Base-by-base conservation (phyloP, 2,113 vertebrate genomes). In the Malurus melanocephalus region DNA sequence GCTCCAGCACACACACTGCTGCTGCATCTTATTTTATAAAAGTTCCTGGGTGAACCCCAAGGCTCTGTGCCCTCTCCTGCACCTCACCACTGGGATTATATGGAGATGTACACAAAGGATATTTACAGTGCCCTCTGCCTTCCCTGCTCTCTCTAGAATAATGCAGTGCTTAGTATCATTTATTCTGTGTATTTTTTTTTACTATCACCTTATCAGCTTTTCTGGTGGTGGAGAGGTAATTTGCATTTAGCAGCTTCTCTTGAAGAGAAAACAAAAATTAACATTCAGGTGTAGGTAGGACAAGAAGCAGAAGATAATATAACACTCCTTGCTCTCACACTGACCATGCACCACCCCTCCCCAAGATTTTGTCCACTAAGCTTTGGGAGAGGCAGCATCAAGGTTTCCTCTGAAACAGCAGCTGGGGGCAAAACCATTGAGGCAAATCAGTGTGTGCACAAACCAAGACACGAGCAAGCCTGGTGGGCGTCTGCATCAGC, bases 211-310 rank as follows among this genome's bases (percentile, higher is more conserved):
- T 81, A 64, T 67, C 68, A 71, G 35, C 16, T 85, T 88, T 42
- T 77, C 53, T 67, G 32, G 42, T 64, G 26, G 20, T 60, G 3
- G 53, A 32, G 21, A 80, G 22, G 20, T 30, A 85, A 87, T 87
- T 80, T 88, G 68, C 28, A 72, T 89, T 78, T 86, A 91, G 45
- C 46, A 75, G 76, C 56, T 49, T 83, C 60, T 26, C 43, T 83
- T 66, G 64, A 93, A 94, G 7, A 80, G 56, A 90, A 91, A 80
- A 35, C 52, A 86, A 80, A 89, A 85, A 88, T 83, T 74, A 88
- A 77, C 60, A 74, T 69, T 80, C 82, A 77, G 35, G 35, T 83
- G 56, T 23, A 48, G 24, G 23, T 24, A 69, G 48, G 46, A 45
- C 32, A 43, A 65, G 27, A 72, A 15, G 35, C 6, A 92, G 42